Conservation (phyloP, 2,797 vertebrate genomes). For the Natrix natrix region DNA sequence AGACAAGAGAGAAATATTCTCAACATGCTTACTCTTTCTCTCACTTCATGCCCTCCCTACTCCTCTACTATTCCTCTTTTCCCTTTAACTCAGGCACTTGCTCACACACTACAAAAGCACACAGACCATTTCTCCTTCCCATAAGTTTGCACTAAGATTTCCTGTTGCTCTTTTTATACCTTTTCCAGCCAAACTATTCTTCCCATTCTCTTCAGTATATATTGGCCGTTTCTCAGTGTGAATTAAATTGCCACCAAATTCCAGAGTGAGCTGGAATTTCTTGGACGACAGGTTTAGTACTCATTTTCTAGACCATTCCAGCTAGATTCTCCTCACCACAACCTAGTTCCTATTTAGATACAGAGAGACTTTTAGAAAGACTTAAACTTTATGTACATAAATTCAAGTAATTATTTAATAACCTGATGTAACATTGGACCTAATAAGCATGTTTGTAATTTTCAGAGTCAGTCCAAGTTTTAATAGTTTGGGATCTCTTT, state of each 20-base stretch:
- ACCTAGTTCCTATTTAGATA: neutral
- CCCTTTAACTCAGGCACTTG: neutral
- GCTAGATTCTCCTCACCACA: neutral
- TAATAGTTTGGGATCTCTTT: slow-evolving; percentile 26
- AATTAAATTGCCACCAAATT: neutral
- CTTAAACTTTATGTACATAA: neutral
- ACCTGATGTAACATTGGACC: neutral
- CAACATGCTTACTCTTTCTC: neutral
- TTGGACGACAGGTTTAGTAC: neutral
- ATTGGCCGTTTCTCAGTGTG: neutral
- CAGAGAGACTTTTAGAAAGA: neutral
- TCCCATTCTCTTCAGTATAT: neutral
- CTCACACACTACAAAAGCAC: neutral
- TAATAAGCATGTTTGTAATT: neutral
- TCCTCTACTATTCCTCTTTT: neutral
- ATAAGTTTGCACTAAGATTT: neutral
- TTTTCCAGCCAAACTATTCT: neutral
- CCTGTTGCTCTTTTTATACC: neutral
- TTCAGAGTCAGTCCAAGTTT: neutral
- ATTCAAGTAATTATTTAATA: neutral
- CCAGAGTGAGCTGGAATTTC: neutral
- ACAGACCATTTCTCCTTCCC: neutral
- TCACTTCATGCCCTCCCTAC: neutral
- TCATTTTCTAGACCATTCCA: neutral
- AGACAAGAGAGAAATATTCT: slow-evolving; percentile 27